Evolutionary conservation across 1,140 invertebrate species (phyloP).

Genomic region (Drosophila sturtevanti): DNA sequence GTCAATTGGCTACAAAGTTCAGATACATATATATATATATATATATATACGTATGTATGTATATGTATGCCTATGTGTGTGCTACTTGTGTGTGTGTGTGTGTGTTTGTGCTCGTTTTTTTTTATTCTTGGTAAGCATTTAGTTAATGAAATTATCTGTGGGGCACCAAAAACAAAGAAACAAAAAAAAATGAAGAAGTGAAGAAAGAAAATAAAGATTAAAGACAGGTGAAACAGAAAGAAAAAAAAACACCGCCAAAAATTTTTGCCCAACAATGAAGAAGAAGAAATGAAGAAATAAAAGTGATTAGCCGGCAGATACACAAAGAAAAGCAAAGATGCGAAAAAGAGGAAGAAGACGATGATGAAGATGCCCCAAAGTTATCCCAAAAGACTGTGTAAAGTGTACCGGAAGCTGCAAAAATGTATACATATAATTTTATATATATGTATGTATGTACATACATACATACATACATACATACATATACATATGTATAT

Average conservation of each 20-base stretch:
- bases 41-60: background rate
- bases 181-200: background rate
- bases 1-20: background rate
- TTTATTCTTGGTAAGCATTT: conserved; percentile 23
- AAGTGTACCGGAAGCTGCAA: no score
- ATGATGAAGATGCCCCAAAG: no score
- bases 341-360: background rate
- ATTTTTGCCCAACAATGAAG: background rate
- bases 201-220: conserved; percentile 9
- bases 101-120: conserved; percentile 14
- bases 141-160: conserved; percentile 42
- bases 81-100: conserved; percentile 21
- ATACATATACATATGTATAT: no score
- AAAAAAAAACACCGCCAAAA: background rate
- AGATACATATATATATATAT: background rate
- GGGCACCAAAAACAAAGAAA: conserved; percentile 20
- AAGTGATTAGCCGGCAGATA: background rate
- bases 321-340: background rate
- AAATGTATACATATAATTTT: background rate
- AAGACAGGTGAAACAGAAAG: conserved; percentile 5
- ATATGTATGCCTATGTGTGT: conserved; percentile 24
- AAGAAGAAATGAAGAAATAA: background rate
- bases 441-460: background rate
- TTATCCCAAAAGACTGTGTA: background rate
- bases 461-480: no score